A percentile compares a stretch with the other conserved stretches of the same genome.
These are phyloP conservation scores for Drosophila lacicola DNA, from an alignment of 2,888 invertebrate species.

Conservation along the genomic window DNA sequence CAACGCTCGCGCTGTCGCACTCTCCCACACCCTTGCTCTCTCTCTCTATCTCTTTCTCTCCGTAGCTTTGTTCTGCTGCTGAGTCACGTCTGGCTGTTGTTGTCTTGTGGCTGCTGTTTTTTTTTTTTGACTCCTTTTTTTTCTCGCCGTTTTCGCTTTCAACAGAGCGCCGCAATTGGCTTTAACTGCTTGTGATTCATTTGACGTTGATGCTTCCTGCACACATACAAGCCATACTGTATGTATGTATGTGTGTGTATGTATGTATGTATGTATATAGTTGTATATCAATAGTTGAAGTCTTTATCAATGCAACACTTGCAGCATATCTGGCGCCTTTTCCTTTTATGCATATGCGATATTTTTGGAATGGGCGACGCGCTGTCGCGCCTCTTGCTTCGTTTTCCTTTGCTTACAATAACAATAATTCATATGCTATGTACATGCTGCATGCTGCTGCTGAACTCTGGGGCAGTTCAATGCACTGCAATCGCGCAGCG, in stretches of 20 bases:
- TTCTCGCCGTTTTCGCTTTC: slow-evolving; percentile 62
- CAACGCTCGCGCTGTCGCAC: slow-evolving; percentile 14
- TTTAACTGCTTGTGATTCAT: slow-evolving; percentile 51
- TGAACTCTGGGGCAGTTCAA: slow-evolving; percentile 55
- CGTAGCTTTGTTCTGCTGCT: slow-evolving; percentile 46
- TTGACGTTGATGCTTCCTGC: slow-evolving; percentile 40
- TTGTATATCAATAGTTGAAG: slow-evolving; percentile 25
- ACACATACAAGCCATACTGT: slow-evolving; percentile 1
- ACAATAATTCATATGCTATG: slow-evolving; percentile 69
- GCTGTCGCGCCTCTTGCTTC: slow-evolving; percentile 35
- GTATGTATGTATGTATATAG: not conserved
- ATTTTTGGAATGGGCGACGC: slow-evolving; percentile 50
- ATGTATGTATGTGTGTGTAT: no score
- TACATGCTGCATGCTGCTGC: slow-evolving; percentile 11
- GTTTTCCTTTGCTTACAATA: slow-evolving; percentile 48
- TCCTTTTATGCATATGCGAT: slow-evolving; percentile 39
- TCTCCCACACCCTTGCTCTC: slow-evolving; percentile 3
- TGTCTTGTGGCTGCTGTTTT: slow-evolving; percentile 36
- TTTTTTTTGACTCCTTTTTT: slow-evolving; percentile 48
- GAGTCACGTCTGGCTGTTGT: slow-evolving; percentile 52
- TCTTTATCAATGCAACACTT: slow-evolving; percentile 49
- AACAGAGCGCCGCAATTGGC: slow-evolving; percentile 52
- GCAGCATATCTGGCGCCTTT: slow-evolving; percentile 48
- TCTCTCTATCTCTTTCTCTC: slow-evolving; percentile 6
- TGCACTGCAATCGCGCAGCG: slow-evolving; percentile 44